A percentile compares a stretch with the other conserved stretches of the same genome.
These are phyloP conservation scores for Pyrgilauda ruficollis DNA, from an alignment of 2,113 vertebrate species.

Conservation along the genomic window DNA sequence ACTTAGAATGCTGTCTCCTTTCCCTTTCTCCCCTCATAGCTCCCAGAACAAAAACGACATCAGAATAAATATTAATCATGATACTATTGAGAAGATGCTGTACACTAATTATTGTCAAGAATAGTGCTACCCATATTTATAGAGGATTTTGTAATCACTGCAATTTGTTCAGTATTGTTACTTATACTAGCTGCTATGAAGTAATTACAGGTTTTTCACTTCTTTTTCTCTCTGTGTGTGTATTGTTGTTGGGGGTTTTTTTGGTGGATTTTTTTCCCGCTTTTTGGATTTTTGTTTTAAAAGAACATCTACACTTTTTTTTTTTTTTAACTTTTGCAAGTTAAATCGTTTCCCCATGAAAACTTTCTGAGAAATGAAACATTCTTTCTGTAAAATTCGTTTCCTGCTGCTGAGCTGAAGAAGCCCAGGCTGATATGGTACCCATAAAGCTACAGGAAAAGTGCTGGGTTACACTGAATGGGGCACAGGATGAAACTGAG, in stretches of 20 bases:
- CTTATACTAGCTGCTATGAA: slow-evolving; percentile 48
- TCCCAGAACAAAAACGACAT: slow-evolving; percentile 24
- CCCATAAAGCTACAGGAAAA: neutral
- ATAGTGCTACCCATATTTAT: slow-evolving; percentile 50
- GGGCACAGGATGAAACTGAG: neutral
- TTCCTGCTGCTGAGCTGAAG: neutral
- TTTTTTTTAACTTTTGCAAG: neutral
- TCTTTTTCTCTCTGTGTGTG: neutral
- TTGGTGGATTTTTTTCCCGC: neutral
- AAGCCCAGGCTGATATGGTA: neutral
- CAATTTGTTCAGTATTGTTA: slow-evolving; percentile 65
- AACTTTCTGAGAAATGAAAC: neutral
- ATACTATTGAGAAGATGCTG: slow-evolving; percentile 11
- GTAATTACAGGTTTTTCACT: slow-evolving; percentile 40
- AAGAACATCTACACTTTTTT: neutral
- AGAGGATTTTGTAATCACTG: slow-evolving; percentile 61
- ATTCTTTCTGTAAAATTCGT: neutral
- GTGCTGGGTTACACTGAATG: neutral
- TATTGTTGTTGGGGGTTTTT: neutral
- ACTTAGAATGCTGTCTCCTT: neutral
- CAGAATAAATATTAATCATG: slow-evolving; percentile 60
- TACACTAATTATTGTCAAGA: slow-evolving; percentile 55
- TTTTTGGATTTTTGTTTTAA: neutral
- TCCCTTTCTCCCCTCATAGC: neutral
- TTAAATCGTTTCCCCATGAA: neutral